Conservation (phyloP, 2,888 invertebrate genomes). For the Noctua fimbriata region DNA sequence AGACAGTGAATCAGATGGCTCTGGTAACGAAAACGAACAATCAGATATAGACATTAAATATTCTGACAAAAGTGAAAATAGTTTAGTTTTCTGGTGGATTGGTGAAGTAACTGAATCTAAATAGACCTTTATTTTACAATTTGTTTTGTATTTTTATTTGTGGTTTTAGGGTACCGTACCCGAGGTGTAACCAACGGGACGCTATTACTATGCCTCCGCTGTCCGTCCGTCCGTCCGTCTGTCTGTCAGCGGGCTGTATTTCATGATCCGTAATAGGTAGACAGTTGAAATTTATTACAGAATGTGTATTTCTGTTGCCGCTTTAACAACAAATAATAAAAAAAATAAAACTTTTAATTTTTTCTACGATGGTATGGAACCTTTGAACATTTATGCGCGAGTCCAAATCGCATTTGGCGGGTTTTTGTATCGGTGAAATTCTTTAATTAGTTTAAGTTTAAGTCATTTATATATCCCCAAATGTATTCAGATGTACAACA, state of each 20-base stretch:
- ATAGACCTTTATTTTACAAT: constrained; percentile 44
- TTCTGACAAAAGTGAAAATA: constrained; percentile 76
- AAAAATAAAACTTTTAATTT: no score
- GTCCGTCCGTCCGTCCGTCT: no score
- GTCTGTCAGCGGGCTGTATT: no score
- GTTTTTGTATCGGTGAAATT: constrained; percentile 22
- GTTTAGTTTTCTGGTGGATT: constrained; percentile 88
- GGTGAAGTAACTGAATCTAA: constrained; percentile 77
- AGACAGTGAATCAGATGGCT: constrained; percentile 12
- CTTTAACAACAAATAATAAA: no score
- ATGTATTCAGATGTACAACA: neutral
- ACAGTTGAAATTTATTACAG: no score
- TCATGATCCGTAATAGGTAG: no score
- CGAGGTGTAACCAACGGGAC: no score
- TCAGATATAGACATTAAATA: constrained; percentile 46
- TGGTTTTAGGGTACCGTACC: neutral
- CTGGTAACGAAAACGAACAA: constrained; percentile 9
- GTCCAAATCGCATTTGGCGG: no score
- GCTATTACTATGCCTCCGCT: no score
- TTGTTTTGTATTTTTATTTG: neutral
- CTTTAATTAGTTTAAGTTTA: neutral
- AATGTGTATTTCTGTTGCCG: no score
- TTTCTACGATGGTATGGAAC: no score
- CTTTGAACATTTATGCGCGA: no score
- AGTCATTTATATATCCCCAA: neutral